phyloP scores from a whole-genome alignment of 1,140 invertebrate species.

The Sinonovacula constricta region DNA sequence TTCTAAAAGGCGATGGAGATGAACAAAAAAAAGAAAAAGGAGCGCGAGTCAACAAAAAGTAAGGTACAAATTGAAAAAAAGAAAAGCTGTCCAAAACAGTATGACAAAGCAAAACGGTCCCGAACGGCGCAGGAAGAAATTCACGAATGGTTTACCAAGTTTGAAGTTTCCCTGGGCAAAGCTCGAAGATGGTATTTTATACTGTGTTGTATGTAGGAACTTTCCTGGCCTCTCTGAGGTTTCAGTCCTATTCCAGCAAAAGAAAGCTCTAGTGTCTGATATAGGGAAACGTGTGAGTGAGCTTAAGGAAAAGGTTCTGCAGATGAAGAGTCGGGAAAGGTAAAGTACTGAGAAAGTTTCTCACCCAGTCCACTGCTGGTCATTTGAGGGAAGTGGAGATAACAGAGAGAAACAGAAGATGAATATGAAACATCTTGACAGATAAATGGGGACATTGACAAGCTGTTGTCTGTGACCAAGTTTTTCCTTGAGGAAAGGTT shows the following conservation, averaged over 20 bases:
- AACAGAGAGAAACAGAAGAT: not conserved
- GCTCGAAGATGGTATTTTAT: no score
- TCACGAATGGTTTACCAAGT: no score
- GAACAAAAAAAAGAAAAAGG: no score
- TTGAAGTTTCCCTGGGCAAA: no score
- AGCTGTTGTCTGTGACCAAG: not conserved
- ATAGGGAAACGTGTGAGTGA: not conserved
- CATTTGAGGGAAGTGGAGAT: not conserved
- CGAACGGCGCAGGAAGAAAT: no score
- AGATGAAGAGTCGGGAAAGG: not conserved
- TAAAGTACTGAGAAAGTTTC: not conserved
- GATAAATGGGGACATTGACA: not conserved
- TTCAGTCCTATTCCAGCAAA: constrained; percentile 1
- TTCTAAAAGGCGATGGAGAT: no score
- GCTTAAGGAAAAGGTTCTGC: not conserved
- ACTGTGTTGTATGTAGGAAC: no score
- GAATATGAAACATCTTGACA: not conserved
- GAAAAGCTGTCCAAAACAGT: no score
- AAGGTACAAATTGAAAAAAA: no score
- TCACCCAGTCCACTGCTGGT: not conserved
- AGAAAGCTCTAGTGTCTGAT: constrained; percentile 1
- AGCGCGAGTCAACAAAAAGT: no score
- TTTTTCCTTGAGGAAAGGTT: not conserved
- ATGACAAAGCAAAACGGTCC: no score
- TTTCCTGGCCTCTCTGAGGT: not conserved